Base-by-base conservation (phyloP, 2,888 invertebrate species). In the Imbricaverruca yamaguchii region DNA sequence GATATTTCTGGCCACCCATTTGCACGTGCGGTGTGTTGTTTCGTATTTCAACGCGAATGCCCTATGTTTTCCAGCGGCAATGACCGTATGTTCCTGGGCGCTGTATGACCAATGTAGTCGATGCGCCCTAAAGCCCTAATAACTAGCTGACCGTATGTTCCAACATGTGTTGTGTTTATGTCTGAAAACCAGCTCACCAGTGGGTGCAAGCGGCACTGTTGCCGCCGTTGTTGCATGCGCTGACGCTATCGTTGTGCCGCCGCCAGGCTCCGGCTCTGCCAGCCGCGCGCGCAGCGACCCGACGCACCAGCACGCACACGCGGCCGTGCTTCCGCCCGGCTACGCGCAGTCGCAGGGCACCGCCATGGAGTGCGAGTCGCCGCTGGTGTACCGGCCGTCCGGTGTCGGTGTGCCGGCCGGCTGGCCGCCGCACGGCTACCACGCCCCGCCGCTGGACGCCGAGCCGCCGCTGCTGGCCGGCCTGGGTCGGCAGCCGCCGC, bases 241-340 rank as follows among this genome's bases (percentile, higher is more conserved):
- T 78, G 65, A 23, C 81, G 59, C 77, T 59, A 23, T 7, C 15
- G 12, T 15, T 80, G 23, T 13, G 53, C 23, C 80, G 23, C 74
- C n/a, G 53, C 21, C 61, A 78, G 80, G 53, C 18, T 81, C 53
- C 80, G 39, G 59, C 63, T 57, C 80, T 11, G 65, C 56, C 80
- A 25, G 25, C 80, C 80, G 78, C 57, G 25, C 23, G 56, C 67
- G 69, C 59, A 59, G 81, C 65, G 82, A 82, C 80, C 83, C 82
- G 39, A 80, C 82, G 21, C 83, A 82, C 81, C 82, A 83, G 81
- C 83, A 82, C 80, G 81, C 82, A 59, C 82, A 82, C 81, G 74
- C 82, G 39, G 82, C 81, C 39, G 82, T 53, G 74, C 74, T 74
- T 39, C 53, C 11, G 74, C 9, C 74, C 74, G 74, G 74, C 53